Base-by-base conservation (phyloP, 2,888 invertebrate genomes). In the Molorchus minor region DNA sequence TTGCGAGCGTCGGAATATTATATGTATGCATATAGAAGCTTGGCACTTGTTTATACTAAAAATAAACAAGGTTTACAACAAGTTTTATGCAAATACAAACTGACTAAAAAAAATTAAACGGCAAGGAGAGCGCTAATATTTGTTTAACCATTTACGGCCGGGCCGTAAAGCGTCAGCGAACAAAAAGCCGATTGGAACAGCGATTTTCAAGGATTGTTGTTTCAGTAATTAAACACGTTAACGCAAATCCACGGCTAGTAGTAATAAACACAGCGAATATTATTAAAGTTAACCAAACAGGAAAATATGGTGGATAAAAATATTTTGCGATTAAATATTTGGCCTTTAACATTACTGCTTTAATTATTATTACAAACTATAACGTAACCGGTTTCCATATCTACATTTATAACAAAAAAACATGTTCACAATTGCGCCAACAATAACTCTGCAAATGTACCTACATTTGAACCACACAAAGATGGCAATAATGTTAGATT, bases 91-190 rank as follows among this genome's bases (percentile, higher is more conserved):
- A 57, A 57, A 61, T 61, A 57, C 33, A 12, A 33, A 16, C 38
- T 38, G 46, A 25, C 17, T 13, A 41, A 17, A 40, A 57, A 61
- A 57, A 59, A 51, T 13, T 36, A 49, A 58, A 58, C 35, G 35
- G 54, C 59, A 56, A 56, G 56, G 43, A 49, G 46, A 38, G 57
- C 52, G 54, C 40, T 59, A 62, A 62, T 62, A 56, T 62, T 62
- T 62, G 56, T 46, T 36, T 46, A 55, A 43, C 59, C 59, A 36
- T 59, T 59, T 55, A 59, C 36, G 55, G 59, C 15, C 21, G 17
- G 47, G 59, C 16, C 33, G 53, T 59, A 59, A 59, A 59, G 55
- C 51, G 29, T 16, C 20, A 10, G 33, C 41, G 36, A 25, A 55
- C 46, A 55, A 55, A 45, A 55, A 45, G 36, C 35, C 15, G 55